Evolutionary conservation across 1,140 invertebrate genomes (phyloP), one percentile per base, ranked within the genome.

Genomic region (Drosophila hydei): DNA sequence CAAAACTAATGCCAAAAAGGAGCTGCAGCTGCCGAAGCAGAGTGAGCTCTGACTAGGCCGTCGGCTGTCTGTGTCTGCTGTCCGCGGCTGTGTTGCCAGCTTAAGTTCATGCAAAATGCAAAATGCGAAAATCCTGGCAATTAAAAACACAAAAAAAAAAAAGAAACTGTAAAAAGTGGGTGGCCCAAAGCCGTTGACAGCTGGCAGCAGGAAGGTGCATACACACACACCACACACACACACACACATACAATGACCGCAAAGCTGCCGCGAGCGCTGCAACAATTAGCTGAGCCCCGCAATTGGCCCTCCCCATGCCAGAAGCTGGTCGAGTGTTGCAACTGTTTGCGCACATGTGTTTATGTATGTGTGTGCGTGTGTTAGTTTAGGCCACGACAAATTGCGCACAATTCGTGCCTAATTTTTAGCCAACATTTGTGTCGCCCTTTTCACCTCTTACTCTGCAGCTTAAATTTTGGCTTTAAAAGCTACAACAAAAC

Each of bases 61-160:
- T 6, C 14, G 12, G 18, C 18, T 16, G 43, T 12, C 40, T 8
- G 16, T 36, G 30, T 3, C 43, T 4, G 27, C 67, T 42, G 43
- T 45, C 19, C 19, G 43, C 42, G 42, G 42, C 42, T 19, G 16
- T 40, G 38, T 42, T 14, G 7, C 40, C 48, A 43, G 79, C 63
- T 85, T 76, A 76, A 79, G 77, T 85, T 85, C 72, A 73, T 64
- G 71, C 62, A 51, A 65, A 73, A 80, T 67, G 63, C 72, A 75
- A 40, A 77, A 61, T 63, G 80, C 76, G 67, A 61, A 79, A 79
- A 70, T 79, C 72, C 80, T 45, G 73, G 76, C 79, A 85, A 84
- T 84, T 84, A 84, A 79, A 85, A 79, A 83, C n/a, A n/a, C n/a
- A 79, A 74, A 68, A 63, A 30, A 33, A 11, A 85, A 73, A 83